Conservation (phyloP, 2,888 invertebrate species). For the Mechanitis messenoides region DNA sequence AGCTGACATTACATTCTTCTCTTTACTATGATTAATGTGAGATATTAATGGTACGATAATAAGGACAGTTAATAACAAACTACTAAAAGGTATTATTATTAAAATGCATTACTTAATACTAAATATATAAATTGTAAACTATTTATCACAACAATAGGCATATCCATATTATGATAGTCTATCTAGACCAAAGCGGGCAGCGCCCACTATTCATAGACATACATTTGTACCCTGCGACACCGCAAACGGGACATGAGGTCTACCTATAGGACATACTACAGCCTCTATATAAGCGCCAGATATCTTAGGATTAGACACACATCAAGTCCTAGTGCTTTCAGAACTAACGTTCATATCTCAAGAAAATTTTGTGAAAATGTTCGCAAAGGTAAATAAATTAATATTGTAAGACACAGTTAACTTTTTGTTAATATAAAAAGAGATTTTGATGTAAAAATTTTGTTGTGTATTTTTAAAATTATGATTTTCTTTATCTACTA, state of each 20-base stretch:
- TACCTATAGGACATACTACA: slow-evolving; percentile 60
- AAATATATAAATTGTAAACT: background rate
- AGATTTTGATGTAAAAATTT: too few species aligned
- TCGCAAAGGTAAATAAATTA: slow-evolving; percentile 59
- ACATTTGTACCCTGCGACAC: slow-evolving; percentile 51
- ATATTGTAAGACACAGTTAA: slow-evolving; percentile 7
- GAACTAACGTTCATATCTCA: slow-evolving; percentile 52
- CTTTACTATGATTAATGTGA: too few species aligned
- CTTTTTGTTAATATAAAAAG: background rate
- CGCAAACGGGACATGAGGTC: slow-evolving; percentile 46
- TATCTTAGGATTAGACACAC: slow-evolving; percentile 68
- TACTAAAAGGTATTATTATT: too few species aligned
- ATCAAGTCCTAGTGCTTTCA: slow-evolving; percentile 62
- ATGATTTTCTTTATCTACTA: slow-evolving; percentile 9
- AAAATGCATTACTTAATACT: too few species aligned
- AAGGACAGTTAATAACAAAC: too few species aligned
- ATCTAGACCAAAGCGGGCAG: slow-evolving; percentile 56
- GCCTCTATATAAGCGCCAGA: slow-evolving; percentile 66
- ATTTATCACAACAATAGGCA: slow-evolving; percentile 13
- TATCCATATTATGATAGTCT: slow-evolving; percentile 42
- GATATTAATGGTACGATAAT: too few species aligned
- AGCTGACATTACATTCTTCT: too few species aligned
- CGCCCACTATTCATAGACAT: slow-evolving; percentile 54
- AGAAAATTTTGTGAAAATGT: slow-evolving; percentile 60
- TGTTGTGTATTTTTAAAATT: too few species aligned